Evolutionary conservation across 2,797 vertebrate genomes (phyloP).

Genomic region (Sebastes trivittatus): DNA sequence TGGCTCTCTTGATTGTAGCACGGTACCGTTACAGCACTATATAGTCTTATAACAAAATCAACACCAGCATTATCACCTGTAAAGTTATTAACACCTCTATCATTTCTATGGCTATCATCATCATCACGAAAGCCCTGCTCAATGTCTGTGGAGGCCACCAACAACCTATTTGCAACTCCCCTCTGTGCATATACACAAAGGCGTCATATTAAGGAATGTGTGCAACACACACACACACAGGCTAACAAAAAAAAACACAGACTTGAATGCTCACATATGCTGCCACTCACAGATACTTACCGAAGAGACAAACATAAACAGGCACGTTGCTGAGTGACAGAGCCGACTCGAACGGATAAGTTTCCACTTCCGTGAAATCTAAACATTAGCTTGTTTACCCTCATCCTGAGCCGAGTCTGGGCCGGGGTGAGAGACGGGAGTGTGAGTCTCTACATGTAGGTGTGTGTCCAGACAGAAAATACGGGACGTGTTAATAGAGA

Average conservation of each 20-base stretch:
- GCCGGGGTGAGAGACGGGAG: slow-evolving; percentile 2
- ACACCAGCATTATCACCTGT: background rate
- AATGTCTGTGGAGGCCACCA: background rate
- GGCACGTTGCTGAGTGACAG: slow-evolving; percentile 73
- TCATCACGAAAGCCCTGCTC: background rate
- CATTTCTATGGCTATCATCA: background rate
- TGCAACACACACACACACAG: background rate
- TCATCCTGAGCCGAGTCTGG: slow-evolving; percentile 51
- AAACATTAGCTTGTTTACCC: slow-evolving; percentile 79
- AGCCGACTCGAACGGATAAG: slow-evolving; percentile 59
- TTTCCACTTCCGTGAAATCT: slow-evolving; percentile 79
- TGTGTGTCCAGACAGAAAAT: slow-evolving; percentile 17
- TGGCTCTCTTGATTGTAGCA: background rate
- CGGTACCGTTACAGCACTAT: background rate
- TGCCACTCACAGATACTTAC: slow-evolving; percentile 61
- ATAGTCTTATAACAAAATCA: background rate
- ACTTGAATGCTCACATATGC: slow-evolving; percentile 38
- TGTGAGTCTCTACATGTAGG: slow-evolving; percentile 20
- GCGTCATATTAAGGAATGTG: slow-evolving; percentile 8
- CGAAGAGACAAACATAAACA: slow-evolving; percentile 73
- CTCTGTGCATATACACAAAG: background rate
- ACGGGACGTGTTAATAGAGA: background rate
- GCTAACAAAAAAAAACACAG: slow-evolving; percentile 2
- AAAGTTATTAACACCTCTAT: background rate
- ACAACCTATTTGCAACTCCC: background rate